Conservation (phyloP, 2,797 vertebrate species). For the Ammospiza maritima region DNA sequence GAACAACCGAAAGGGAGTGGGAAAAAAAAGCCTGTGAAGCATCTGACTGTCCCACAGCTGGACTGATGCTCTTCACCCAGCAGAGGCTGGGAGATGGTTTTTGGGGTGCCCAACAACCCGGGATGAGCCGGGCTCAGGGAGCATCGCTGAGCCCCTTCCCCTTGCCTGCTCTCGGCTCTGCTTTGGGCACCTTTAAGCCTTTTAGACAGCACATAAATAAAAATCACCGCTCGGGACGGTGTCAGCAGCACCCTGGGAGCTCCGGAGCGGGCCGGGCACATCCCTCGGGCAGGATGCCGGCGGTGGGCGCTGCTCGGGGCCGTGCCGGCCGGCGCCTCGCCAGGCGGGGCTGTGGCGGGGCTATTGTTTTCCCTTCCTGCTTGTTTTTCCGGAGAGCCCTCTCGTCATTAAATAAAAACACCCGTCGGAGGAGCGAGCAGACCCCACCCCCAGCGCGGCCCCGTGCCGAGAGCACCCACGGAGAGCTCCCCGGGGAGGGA, state of each 20-base stretch:
- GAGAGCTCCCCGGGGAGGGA: neutral
- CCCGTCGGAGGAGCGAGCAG: neutral
- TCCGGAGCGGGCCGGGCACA: neutral
- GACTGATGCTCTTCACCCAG: neutral
- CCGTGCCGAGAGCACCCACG: rapidly evolving
- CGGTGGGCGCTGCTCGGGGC: slow-evolving; percentile 4
- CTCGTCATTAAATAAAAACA: slow-evolving; percentile 50
- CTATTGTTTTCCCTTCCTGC: slow-evolving; percentile 70
- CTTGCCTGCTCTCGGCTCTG: rapidly evolving
- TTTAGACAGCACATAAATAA: rapidly evolving
- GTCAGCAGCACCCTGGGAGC: neutral
- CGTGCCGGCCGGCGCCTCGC: neutral
- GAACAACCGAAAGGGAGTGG: neutral
- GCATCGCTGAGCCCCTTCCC: neutral
- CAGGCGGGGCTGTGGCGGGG: slow-evolving; percentile 42
- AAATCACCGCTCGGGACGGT: rapidly evolving
- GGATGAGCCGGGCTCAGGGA: neutral
- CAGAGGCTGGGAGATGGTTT: neutral
- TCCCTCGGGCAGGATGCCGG: neutral
- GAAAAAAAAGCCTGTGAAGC: neutral
- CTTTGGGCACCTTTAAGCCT: neutral
- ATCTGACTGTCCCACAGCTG: neutral
- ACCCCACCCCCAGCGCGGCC: rapidly evolving
- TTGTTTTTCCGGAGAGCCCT: slow-evolving; percentile 62
- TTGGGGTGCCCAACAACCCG: neutral